Base-by-base conservation (phyloP, 2,888 invertebrate species). In the Zaprionus lineosus region DNA sequence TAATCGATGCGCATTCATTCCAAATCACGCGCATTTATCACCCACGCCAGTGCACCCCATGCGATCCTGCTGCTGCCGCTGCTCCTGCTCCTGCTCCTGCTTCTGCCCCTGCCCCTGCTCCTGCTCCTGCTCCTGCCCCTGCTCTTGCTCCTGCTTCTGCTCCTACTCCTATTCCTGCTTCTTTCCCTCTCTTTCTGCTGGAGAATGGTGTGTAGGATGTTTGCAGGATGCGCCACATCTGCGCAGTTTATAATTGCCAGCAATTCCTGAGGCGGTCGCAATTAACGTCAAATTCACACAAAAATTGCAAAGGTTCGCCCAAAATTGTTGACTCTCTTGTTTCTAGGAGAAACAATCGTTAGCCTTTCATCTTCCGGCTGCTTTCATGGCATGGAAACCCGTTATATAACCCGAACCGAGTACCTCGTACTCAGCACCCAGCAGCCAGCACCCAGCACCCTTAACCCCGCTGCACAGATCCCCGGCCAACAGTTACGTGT, bases 1-100 rank as follows among this genome's bases (percentile, higher is more conserved):
- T 86, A 87, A 86, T 86, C 87, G 84, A 83, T 83, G 84, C 78
- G 41, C 83, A 83, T 85, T 85, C 86, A 85, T 86, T 85, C 76
- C 78, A 78, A 81, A 85, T 85, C 84, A 85, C 84, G 86, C 75
- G 78, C 84, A 86, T 84, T 85, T 78, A 85, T 86, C 82, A 74
- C 79, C 84, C 83, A 73, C 71, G 53, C 58, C 36, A 18, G 11
- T 8, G n/a, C 37, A 14, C 5, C 31, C 47, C 24, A 29, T 52
- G 18, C 28, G n/a, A n/a, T 15, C 7, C 24, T 16, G 12, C 28
- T 16, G 14, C 18, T 1, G 31, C 26, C n/a, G n/a, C 3, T n/a
- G 6, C 31, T 50, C 24, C 34, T 52, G 18, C 28, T 11, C 8
- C 11, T 12, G 1, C 40, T 18, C 4, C 9, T 2, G 5, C 9